phyloP scores from a whole-genome alignment of 2,113 vertebrate genomes.

The Meleagris gallopavo region DNA sequence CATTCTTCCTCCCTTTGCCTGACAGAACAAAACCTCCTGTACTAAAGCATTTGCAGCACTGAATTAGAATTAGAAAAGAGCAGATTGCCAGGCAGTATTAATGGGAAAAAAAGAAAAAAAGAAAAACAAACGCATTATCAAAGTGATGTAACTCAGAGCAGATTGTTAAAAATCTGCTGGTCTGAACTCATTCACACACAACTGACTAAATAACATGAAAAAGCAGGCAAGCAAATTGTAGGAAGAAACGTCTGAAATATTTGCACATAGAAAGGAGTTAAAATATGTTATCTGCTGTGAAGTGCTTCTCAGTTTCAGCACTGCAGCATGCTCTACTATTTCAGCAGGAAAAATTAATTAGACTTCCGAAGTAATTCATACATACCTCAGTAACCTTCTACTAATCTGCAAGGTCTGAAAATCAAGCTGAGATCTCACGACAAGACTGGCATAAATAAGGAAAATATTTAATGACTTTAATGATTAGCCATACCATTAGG shows the following conservation, averaged over 20 bases:
- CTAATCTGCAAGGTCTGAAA: conserved; percentile 45
- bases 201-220: neutral
- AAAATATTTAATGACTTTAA: conserved; percentile 23
- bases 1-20: neutral
- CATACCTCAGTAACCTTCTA: conserved; percentile 27
- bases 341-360: conserved; percentile 43
- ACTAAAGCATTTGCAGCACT: neutral
- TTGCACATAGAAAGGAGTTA: neutral
- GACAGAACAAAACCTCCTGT: neutral
- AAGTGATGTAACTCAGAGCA: conserved; percentile 24
- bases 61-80: conserved; percentile 39
- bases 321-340: neutral
- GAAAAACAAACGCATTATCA: neutral
- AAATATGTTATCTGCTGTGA: neutral
- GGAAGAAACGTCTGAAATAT: neutral
- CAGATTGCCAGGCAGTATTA: conserved; percentile 18
- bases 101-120: neutral
- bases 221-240: neutral
- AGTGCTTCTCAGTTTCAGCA: neutral
- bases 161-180: conserved; percentile 30
- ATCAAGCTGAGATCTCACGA: conserved; percentile 27
- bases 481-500: neutral
- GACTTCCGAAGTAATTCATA: conserved; percentile 21
- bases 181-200: conserved; percentile 28
- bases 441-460: neutral